A percentile compares a stretch with the other conserved stretches of the same genome.
Evolutionary conservation across 2,113 vertebrate species (phyloP).

Genomic region (Sphyrna mokarran): DNA sequence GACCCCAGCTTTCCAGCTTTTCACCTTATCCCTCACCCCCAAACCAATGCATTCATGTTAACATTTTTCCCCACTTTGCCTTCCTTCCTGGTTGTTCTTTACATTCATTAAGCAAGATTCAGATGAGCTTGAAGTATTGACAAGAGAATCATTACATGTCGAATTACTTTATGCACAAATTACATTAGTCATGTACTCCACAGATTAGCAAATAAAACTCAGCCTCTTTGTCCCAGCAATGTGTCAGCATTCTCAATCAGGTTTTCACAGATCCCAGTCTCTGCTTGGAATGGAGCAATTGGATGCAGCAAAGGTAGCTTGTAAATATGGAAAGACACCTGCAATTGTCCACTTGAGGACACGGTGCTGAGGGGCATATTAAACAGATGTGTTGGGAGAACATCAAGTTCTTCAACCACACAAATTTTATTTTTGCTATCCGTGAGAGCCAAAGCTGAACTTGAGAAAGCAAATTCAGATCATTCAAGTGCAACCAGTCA

Average conservation of each 20-base stretch:
- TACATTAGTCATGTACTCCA: constrained; percentile 9
- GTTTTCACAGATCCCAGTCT: background rate
- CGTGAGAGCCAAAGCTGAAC: background rate
- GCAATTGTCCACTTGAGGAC: constrained; percentile 1
- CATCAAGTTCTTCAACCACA: constrained; percentile 18
- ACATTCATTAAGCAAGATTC: background rate
- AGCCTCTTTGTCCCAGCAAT: background rate
- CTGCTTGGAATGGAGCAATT: background rate
- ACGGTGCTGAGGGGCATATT: background rate
- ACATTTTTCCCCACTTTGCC: background rate
- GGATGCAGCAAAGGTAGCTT: background rate
- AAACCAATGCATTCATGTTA: background rate
- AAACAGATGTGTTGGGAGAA: constrained; percentile 13
- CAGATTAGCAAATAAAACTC: background rate
- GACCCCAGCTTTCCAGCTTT: background rate
- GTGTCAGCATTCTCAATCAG: background rate
- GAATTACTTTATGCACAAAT: background rate
- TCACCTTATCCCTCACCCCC: background rate
- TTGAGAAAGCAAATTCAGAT: background rate
- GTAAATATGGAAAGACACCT: constrained; percentile 15
- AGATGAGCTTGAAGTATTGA: background rate
- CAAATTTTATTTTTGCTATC: background rate
- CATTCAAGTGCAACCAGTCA: background rate
- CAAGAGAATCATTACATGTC: background rate
- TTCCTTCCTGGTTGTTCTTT: background rate